Evolutionary conservation across 2,797 vertebrate species (phyloP), one percentile per base, ranked within the genome.

Genomic region (Catamblyrhynchus diadema): DNA sequence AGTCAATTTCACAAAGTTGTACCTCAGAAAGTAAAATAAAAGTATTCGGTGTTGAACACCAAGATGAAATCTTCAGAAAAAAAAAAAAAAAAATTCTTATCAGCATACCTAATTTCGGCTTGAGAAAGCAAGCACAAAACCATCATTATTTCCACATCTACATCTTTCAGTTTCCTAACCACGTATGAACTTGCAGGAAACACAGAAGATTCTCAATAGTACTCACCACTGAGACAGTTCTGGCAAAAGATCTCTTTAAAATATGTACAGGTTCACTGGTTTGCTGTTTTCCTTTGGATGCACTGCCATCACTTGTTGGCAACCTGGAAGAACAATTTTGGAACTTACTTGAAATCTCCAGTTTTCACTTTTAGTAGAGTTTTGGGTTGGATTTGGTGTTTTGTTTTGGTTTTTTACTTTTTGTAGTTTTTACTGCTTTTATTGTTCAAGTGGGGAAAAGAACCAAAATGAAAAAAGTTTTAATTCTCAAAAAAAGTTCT

Each of bases 261-360:
- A 99, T 99, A 91, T 99, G 99, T 30, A 99, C 99, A 4, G 99
- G 99, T 92, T 99, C 99, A 91, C 99, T 99, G 51, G 98, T 99
- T 97, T 99, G 99, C 96, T 99, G 99, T 88, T 99, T 99, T 73
- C 99, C 99, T 98, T 99, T 99, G 20, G 99, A 98, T 27, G 99
- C 98, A 90, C 99, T 99, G 72, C 99, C 99, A 94, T 99, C 99
- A 96, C 99, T 99, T 54, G 99, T 99, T 61, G 99, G 99, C 90
- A 99, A 98, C 96, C 99, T 99, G 66, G 57, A 85, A 95, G 70
- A 37, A 95, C 23, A 96, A 73, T 91, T 65, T 85, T 13, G 79
- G 21, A 89, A 85, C 9, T 32, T 48, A 83, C 5, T 57, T 35
- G 15, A 81, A 83, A 71, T 23, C 12, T 30, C 16, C 28, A 33